Evolutionary conservation across 2,113 vertebrate genomes (phyloP), one percentile per base, ranked within the genome.

Genomic region (Sinocyclocheilus anophthalmus): DNA sequence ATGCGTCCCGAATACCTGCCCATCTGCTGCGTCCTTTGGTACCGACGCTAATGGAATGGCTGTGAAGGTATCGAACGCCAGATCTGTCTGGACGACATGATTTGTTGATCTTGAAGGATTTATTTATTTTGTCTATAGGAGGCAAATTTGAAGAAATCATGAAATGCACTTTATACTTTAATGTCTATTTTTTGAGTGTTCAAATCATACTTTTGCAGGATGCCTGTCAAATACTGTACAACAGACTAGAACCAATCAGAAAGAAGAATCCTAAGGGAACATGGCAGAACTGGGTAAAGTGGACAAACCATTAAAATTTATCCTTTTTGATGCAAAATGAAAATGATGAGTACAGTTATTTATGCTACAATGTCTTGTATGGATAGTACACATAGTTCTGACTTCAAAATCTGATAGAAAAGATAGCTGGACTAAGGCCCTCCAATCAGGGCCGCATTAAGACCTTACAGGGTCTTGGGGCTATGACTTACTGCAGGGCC

Each of bases 11-110:
- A 98, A 98, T 88, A 94, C 96, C 0, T 90, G 92, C 18, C 93
- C 94, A 0, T 95, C 96, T 0, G 96, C 11, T 42, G 4, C 94
- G 0, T 99, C 97, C 84, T 90, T 94, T 2, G 95, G 97, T 0
- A 96, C 97, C 0, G 97, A 98, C 9, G 94, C 95, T 90, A 98
- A 97, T 1, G 97, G 97, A 87, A 96, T 96, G 95, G 97, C 97
- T 0, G 95, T 97, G 81, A 96, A 96, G 96, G 97, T 97, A 84
- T 30, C 5, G n/a, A 42, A 9, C 20, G 13, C 9, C 20, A 48
- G 42, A 75, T 48, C 37, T 48, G 6, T 45, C 12, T 42, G 18
- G 33, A 39, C 1, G 0, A 45, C 39, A 45, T 42, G 1, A 45
- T 73, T 73, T 73, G 33, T 10, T 42, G 37, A 42, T 45, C 1